Conservation (phyloP, 2,113 vertebrate genomes). For the Crotophaga sulcirostris region DNA sequence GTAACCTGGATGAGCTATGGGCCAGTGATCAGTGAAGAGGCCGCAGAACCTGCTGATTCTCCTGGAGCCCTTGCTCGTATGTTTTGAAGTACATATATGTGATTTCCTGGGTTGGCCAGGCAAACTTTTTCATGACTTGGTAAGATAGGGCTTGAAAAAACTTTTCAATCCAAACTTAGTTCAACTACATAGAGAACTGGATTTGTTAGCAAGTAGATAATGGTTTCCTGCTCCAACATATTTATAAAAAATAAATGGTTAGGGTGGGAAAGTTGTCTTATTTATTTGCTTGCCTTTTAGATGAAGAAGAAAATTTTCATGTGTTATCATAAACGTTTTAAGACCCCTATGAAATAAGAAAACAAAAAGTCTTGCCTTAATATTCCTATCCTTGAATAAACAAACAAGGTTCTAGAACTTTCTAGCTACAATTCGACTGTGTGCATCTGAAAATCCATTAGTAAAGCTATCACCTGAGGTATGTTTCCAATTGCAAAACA, state of each 20-base stretch:
- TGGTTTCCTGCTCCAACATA: neutral
- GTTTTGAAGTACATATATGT: neutral
- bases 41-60: neutral
- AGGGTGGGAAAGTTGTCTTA: neutral
- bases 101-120: neutral
- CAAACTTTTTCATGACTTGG: neutral
- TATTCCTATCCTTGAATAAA: neutral
- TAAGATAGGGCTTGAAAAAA: neutral
- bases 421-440: neutral
- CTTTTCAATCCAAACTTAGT: neutral
- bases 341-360: neutral
- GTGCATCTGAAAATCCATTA: conserved; percentile 32
- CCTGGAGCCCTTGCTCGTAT: neutral
- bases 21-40: neutral
- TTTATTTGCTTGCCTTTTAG: neutral
- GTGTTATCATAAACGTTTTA: neutral
- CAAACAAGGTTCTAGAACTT: neutral
- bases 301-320: neutral
- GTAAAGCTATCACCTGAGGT: conserved; percentile 29
- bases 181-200: neutral
- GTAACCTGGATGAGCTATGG: neutral
- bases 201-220: neutral
- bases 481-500: conserved; percentile 35
- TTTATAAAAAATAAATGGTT: neutral
- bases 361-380: too few relatives aligned